These are phyloP conservation scores for Drosophila nr. perissopoda DNA, from an alignment of 2,888 invertebrate genomes.

Conservation along the genomic window DNA sequence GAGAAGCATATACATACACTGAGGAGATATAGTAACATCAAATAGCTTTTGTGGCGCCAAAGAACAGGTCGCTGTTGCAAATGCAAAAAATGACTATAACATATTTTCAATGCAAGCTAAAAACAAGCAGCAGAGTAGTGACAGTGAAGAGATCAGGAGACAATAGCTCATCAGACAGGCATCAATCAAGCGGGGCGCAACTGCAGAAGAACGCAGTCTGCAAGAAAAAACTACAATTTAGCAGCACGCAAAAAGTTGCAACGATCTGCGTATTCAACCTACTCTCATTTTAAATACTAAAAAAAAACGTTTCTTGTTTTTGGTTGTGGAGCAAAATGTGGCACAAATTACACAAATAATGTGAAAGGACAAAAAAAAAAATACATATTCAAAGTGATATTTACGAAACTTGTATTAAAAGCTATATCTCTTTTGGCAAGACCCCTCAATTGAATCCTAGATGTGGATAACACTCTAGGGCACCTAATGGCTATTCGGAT, in stretches of 20 bases:
- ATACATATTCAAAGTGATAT: background rate
- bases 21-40: background rate
- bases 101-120: constrained; percentile 12
- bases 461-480: background rate
- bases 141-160: constrained; percentile 21
- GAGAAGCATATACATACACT: background rate
- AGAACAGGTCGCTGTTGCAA: constrained; percentile 35
- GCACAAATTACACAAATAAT: background rate
- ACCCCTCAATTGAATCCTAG: background rate
- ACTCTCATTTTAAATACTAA: background rate
- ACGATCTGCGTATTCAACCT: background rate
- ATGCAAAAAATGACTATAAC: constrained; percentile 16
- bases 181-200: constrained; percentile 42
- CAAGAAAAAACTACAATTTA: constrained; percentile 21
- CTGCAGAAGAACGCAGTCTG: constrained; percentile 28
- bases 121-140: background rate
- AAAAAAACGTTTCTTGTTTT: background rate
- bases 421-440: background rate
- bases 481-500: background rate
- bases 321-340: background rate
- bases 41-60: constrained; percentile 2
- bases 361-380: background rate
- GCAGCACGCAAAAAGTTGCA: constrained; percentile 11
- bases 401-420: background rate
- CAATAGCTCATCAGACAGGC: constrained; percentile 31